Evolutionary conservation across 2,888 invertebrate genomes (phyloP).

Genomic region (Yponomeuta plumbellus): DNA sequence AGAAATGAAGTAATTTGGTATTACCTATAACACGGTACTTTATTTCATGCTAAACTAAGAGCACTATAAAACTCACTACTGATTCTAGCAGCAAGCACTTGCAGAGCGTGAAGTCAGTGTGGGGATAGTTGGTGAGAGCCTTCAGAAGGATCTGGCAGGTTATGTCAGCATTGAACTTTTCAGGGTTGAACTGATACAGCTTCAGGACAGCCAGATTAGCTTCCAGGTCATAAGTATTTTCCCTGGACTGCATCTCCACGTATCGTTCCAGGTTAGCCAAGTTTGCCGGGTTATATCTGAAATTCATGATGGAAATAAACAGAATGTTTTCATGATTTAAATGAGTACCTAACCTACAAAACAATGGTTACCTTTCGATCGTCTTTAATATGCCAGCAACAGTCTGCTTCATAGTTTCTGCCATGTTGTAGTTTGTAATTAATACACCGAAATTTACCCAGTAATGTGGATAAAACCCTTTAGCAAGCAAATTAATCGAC

Average conservation of each 20-base stretch:
- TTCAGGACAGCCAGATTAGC: slow-evolving; percentile 98
- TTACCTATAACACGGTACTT: too few species aligned
- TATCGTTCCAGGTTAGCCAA: slow-evolving; percentile 92
- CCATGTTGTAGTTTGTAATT: slow-evolving; percentile 65
- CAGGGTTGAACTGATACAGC: slow-evolving; percentile 97
- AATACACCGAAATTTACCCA: background rate
- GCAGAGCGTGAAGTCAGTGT: slow-evolving; percentile 98
- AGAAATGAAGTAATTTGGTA: too few species aligned
- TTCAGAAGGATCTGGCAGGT: slow-evolving; percentile 95
- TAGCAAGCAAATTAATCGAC: background rate
- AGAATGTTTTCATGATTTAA: too few species aligned
- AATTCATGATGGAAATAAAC: slow-evolving; percentile 19
- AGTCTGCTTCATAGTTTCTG: slow-evolving; percentile 90
- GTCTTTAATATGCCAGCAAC: slow-evolving; percentile 92
- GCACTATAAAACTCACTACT: slow-evolving; percentile 43
- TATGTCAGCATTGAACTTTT: slow-evolving; percentile 87
- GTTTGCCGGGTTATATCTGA: slow-evolving; percentile 97
- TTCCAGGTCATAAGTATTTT: slow-evolving; percentile 97
- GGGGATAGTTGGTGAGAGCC: slow-evolving; percentile 96
- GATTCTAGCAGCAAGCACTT: slow-evolving; percentile 94
- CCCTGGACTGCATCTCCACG: slow-evolving; percentile 93
- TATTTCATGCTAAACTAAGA: too few species aligned
- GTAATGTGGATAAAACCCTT: background rate
- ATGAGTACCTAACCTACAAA: slow-evolving; percentile 13
- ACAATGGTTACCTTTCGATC: slow-evolving; percentile 86